Evolutionary conservation across 2,888 invertebrate genomes (phyloP).

Genomic region (Myathropa florea): DNA sequence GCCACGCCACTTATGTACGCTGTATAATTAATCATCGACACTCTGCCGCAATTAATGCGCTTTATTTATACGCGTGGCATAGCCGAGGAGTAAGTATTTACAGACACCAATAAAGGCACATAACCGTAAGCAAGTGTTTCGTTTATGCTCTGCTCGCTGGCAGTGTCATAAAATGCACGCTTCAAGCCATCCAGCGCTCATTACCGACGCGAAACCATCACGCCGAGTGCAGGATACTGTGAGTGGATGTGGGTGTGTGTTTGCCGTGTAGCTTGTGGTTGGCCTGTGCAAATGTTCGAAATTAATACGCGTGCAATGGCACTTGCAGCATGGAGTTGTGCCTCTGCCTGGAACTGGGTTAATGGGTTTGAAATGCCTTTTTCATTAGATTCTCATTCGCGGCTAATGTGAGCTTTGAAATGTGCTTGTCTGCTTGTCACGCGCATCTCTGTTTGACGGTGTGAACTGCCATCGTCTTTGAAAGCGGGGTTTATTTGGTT

Average conservation of each 20-base stretch:
- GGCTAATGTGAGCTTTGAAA: conserved; percentile 14
- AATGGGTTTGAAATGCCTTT: conserved; percentile 42
- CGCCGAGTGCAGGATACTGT: neutral
- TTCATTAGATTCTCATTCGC: conserved; percentile 37
- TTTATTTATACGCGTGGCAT: neutral
- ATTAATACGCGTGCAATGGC: conserved; percentile 11
- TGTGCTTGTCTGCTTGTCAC: neutral
- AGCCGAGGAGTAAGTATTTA: neutral
- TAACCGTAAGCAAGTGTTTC: neutral
- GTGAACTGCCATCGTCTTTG: neutral
- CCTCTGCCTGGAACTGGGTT: conserved; percentile 21
- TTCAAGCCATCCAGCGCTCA: neutral
- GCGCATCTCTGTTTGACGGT: neutral
- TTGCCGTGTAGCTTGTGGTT: neutral
- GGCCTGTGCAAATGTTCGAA: neutral
- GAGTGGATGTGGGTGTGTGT: neutral
- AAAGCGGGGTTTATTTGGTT: neutral
- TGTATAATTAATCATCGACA: conserved; percentile 16
- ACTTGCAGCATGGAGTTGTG: neutral
- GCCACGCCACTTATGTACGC: neutral
- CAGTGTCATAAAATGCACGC: conserved; percentile 4
- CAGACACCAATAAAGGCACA: neutral
- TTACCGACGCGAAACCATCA: neutral
- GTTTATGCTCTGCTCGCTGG: neutral
- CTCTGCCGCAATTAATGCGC: neutral